Evolutionary conservation across 64 coral and sea anemone species (phyloP).

Genomic region (Acropora tenuis): DNA sequence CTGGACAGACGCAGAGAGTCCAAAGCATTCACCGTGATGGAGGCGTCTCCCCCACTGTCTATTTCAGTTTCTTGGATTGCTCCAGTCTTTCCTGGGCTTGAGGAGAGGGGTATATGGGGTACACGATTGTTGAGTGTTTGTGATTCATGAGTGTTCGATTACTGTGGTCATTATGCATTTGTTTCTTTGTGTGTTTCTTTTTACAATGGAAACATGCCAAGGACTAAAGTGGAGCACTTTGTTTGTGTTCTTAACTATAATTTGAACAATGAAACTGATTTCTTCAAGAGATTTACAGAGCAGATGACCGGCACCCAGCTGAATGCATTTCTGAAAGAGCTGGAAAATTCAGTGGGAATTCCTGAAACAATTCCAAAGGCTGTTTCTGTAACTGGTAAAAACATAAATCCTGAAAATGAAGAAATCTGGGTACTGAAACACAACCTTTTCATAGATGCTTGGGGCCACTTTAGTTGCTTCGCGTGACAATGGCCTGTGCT

Average conservation of each 20-base stretch:
- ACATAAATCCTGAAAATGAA: neutral
- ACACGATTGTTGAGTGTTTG: no score
- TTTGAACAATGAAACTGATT: neutral
- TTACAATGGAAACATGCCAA: conserved; percentile 12
- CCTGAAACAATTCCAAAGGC: conserved; percentile 11
- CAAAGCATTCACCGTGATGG: no score
- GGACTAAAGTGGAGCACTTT: conserved; percentile 30
- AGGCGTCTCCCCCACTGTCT: no score
- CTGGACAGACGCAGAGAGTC: no score
- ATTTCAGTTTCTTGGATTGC: neutral
- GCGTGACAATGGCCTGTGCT: conserved; percentile 1
- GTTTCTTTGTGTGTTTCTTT: neutral
- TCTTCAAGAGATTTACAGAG: neutral
- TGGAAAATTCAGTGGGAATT: neutral
- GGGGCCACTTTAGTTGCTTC: neutral
- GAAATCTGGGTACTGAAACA: conserved; percentile 1
- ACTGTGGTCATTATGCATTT: neutral
- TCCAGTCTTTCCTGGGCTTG: neutral
- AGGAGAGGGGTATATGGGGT: neutral
- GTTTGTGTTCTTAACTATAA: conserved; percentile 1
- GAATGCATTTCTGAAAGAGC: conserved; percentile 6
- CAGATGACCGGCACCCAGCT: neutral
- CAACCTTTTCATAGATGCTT: conserved; percentile 8
- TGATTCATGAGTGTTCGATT: neutral
- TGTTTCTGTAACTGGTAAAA: conserved; percentile 13